Percentiles rank a stretch among this genome's conserved stretches.
phyloP scores from a whole-genome alignment of 2,888 invertebrate genomes.

The Meliscaeva auricollis region DNA sequence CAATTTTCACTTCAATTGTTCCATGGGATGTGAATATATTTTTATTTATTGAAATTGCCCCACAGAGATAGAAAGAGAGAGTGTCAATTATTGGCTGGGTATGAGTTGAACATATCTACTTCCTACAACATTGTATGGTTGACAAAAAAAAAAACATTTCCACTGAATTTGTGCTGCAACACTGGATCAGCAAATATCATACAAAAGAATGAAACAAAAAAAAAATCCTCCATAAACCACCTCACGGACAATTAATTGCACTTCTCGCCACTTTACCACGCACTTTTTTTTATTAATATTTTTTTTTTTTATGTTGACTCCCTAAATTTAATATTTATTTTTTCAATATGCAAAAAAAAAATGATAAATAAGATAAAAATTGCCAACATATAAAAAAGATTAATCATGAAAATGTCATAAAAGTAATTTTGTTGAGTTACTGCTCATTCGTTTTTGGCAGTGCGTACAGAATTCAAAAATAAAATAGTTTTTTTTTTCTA shows the following conservation, averaged over 20 bases:
- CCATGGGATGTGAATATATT: slow-evolving; percentile 32
- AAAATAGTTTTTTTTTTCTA: too few species aligned
- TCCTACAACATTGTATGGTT: neutral
- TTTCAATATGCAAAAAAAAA: slow-evolving; percentile 4
- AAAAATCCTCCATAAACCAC: slow-evolving; percentile 47
- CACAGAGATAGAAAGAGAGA: slow-evolving; percentile 22
- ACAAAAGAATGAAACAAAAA: neutral
- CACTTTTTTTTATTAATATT: slow-evolving; percentile 13
- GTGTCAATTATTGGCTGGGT: slow-evolving; percentile 53
- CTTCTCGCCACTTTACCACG: slow-evolving; percentile 56
- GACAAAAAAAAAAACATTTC: slow-evolving; percentile 26
- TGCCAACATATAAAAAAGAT: slow-evolving; percentile 7
- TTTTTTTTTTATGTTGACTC: neutral
- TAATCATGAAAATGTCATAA: slow-evolving; percentile 41
- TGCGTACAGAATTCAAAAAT: neutral
- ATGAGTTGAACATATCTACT: neutral
- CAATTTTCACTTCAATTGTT: slow-evolving; percentile 74
- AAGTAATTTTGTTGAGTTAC: slow-evolving; percentile 24
- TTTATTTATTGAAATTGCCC: slow-evolving; percentile 68
- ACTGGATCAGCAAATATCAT: slow-evolving; percentile 2
- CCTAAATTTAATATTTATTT: slow-evolving; percentile 58
- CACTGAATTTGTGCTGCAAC: slow-evolving; percentile 40
- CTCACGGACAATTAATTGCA: slow-evolving; percentile 64
- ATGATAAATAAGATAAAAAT: neutral
- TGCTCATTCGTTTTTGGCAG: neutral